These are phyloP conservation scores for Gadopsis marmoratus DNA, from an alignment of 2,797 vertebrate species.

Conservation along the genomic window DNA sequence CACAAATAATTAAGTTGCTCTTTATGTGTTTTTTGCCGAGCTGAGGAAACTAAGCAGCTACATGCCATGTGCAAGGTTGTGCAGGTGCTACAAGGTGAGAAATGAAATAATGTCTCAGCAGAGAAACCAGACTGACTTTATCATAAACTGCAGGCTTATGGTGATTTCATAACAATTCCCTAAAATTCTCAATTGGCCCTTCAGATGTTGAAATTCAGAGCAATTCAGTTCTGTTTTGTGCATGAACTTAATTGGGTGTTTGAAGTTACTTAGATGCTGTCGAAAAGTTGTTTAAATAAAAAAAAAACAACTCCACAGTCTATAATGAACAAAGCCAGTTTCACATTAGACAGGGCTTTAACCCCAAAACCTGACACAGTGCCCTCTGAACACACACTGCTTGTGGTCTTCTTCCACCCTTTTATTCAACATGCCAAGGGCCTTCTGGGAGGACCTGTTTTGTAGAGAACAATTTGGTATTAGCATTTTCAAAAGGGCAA, in stretches of 20 bases:
- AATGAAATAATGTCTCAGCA: constrained; percentile 22
- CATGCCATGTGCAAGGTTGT: constrained; percentile 26
- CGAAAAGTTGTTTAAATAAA: constrained; percentile 25
- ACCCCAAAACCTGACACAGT: constrained; percentile 62
- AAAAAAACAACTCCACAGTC: neutral
- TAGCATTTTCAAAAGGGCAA: constrained; percentile 87
- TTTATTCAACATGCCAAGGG: constrained; percentile 69
- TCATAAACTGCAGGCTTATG: constrained; percentile 27
- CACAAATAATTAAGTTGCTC: constrained; percentile 80
- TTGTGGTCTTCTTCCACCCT: constrained; percentile 58
- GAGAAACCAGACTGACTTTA: constrained; percentile 12
- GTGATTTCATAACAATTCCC: constrained; percentile 24
- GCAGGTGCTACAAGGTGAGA: constrained; percentile 39
- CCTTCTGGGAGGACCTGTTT: constrained; percentile 78
- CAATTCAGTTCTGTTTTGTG: constrained; percentile 8
- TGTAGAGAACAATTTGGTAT: constrained; percentile 75
- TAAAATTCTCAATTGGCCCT: constrained; percentile 36
- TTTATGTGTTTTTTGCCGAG: constrained; percentile 62
- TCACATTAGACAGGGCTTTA: constrained; percentile 43
- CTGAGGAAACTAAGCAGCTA: constrained; percentile 55
- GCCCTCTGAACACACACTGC: constrained; percentile 60
- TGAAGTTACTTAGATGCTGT: constrained; percentile 34
- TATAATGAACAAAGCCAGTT: constrained; percentile 29
- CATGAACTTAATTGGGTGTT: constrained; percentile 29
- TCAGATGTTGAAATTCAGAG: constrained; percentile 26